Base-by-base conservation (phyloP, 2,888 invertebrate genomes). In the Drosophila gaucha region DNA sequence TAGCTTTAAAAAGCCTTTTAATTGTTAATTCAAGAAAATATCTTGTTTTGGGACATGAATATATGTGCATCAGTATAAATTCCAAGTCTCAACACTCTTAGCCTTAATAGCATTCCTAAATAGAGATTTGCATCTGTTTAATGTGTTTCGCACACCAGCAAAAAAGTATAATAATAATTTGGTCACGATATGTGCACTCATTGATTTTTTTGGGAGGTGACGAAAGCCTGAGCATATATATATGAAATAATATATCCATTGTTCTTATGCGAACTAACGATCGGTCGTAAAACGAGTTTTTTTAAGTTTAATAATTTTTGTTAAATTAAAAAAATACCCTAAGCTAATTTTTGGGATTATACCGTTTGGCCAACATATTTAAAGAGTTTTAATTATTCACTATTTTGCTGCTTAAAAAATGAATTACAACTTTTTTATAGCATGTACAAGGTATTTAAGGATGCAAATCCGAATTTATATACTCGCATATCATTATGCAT, bases 141-240 rank as follows among this genome's bases (percentile, higher is more conserved):
- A 16, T 28, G 43, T 18, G 6, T n/a, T 44, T 6, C 18, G 12
- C 44, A n/a, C 28, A 16, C 28, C 28, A 28, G 10, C 18, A 2
- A 44, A 28, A 18, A 9, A 3, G 35, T 35, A 10, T 18, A 36
- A 36, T 41, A 22, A 44, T 16, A 43, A 12, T 43, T 43, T 43
- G 10, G 16, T 43, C 43, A 43, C 18, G 43, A 43, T 10, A 3
- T 43, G 16, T 18, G 43, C 10, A 43, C 26, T 28, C 16, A 26
- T 26, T 26, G 41, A n/a, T 41, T 2, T 41, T 41, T 41, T 41
- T 6, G 16, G 6, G 1, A 28, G 44, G 44, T 30, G 28, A 44
- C 28, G 8, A 44, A 28, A 6, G 18, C 8, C n/a, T n/a, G 28
- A 20, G 5, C 16, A 8, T 20, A 44, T n/a, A 30, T 9, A 6